Evolutionary conservation across 2,888 invertebrate genomes (phyloP).

Genomic region (Alsophila aescularia): DNA sequence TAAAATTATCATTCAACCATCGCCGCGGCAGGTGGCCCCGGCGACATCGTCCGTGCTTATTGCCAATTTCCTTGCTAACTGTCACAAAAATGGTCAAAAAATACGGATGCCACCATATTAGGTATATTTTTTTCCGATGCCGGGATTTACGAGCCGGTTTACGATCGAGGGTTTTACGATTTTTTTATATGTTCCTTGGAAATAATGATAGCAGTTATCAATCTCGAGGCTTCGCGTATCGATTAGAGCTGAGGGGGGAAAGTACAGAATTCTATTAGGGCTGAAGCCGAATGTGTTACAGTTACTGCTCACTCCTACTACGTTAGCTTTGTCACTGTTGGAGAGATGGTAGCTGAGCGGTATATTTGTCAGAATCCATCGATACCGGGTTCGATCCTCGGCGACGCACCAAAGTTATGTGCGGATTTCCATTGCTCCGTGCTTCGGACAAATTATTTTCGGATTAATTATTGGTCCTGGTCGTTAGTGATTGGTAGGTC

Average conservation of each 20-base stretch:
- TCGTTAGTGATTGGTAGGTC: too few relatives aligned
- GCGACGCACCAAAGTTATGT: too few relatives aligned
- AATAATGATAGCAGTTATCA: slow-evolving; percentile 44
- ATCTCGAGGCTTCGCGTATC: slow-evolving; percentile 32
- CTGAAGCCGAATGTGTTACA: too few relatives aligned
- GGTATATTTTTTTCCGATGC: slow-evolving; percentile 39
- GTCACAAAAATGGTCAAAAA: slow-evolving; percentile 23
- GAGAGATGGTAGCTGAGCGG: too few relatives aligned
- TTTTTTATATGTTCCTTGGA: slow-evolving; percentile 53
- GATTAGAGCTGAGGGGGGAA: slow-evolving; percentile 14
- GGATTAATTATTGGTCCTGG: too few relatives aligned
- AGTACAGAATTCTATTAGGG: not conserved
- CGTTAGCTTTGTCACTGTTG: too few relatives aligned
- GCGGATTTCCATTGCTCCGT: too few relatives aligned
- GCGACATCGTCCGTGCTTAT: slow-evolving; percentile 2
- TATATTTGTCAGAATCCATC: too few relatives aligned
- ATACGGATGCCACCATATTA: slow-evolving; percentile 32
- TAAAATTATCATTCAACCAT: slow-evolving; percentile 4
- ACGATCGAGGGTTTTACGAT: slow-evolving; percentile 52
- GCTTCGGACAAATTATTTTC: too few relatives aligned
- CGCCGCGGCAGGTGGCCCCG: slow-evolving; percentile 15
- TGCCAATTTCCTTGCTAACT: slow-evolving; percentile 18
- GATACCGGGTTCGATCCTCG: too few relatives aligned
- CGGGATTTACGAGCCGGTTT: slow-evolving; percentile 40
- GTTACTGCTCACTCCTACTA: too few relatives aligned